A percentile compares a stretch with the other conserved stretches of the same genome.
These are phyloP conservation scores for Gallinago paraguaiae DNA, from an alignment of 2,113 vertebrate species.

Conservation along the genomic window DNA sequence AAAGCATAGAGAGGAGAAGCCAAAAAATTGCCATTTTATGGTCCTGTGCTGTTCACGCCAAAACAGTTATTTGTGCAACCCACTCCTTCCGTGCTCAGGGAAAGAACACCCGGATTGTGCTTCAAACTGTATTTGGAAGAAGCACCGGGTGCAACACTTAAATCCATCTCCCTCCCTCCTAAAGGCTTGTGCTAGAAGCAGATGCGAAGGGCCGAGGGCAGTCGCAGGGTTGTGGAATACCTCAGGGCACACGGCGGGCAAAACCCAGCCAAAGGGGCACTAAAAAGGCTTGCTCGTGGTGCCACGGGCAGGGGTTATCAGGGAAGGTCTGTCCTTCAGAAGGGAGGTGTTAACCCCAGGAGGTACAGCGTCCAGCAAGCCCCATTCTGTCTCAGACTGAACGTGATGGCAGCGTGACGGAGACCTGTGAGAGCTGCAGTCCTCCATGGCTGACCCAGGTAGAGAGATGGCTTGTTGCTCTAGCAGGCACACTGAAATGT, in stretches of 20 bases:
- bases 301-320: background rate
- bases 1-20: constrained; percentile 73
- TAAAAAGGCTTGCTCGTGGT: background rate
- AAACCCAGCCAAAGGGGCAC: background rate
- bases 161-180: background rate
- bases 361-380: background rate
- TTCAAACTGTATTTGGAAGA: background rate
- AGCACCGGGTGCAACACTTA: background rate
- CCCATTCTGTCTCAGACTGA: background rate
- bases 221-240: background rate
- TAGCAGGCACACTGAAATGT: background rate
- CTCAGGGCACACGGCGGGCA: background rate
- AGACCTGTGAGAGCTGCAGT: background rate
- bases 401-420: background rate
- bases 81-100: background rate
- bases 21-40: constrained; percentile 69
- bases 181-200: background rate
- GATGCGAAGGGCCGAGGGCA: background rate
- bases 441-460: background rate
- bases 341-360: background rate
- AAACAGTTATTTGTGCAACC: background rate
- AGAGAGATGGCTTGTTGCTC: background rate
- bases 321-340: background rate
- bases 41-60: constrained; percentile 16
- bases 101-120: background rate